These are phyloP conservation scores for Eumaeus atala DNA, from an alignment of 1,140 invertebrate species.

Conservation along the genomic window DNA sequence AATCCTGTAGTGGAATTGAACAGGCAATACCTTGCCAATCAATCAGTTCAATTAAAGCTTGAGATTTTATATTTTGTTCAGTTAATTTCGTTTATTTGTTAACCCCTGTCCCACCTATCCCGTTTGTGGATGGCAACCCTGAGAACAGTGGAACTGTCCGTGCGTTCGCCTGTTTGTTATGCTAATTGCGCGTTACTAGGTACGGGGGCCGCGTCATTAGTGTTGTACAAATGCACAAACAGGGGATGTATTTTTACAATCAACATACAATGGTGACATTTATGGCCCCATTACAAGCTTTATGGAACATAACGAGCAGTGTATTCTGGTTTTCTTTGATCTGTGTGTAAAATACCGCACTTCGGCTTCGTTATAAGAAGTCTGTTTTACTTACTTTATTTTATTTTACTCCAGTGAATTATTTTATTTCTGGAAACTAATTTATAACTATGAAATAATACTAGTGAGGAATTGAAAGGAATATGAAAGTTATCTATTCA, in stretches of 20 bases:
- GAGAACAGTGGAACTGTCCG: slow-evolving; percentile 27
- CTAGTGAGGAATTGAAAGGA: too few relatives aligned
- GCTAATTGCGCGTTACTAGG: slow-evolving; percentile 48
- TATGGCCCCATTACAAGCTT: slow-evolving; percentile 1
- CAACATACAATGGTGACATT: slow-evolving; percentile 5
- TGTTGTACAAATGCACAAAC: slow-evolving; percentile 1
- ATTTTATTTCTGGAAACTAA: too few relatives aligned
- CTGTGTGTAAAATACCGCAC: background rate
- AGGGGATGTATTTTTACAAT: slow-evolving; percentile 3
- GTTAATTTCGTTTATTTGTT: too few relatives aligned
- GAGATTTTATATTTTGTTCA: too few relatives aligned
- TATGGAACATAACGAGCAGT: slow-evolving; percentile 2
- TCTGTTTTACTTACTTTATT: too few relatives aligned
- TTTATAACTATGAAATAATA: too few relatives aligned
- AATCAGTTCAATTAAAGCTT: too few relatives aligned
- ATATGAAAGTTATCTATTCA: too few relatives aligned
- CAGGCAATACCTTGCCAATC: too few relatives aligned
- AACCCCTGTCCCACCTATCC: background rate
- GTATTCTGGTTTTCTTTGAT: background rate
- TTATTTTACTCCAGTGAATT: too few relatives aligned
- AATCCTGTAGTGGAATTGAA: too few relatives aligned
- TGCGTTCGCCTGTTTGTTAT: slow-evolving; percentile 58
- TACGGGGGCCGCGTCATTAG: slow-evolving; percentile 13
- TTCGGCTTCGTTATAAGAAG: too few relatives aligned
- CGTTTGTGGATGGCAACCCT: slow-evolving; percentile 9